Base-by-base conservation (phyloP, 2,113 vertebrate species). In the Parus major region DNA sequence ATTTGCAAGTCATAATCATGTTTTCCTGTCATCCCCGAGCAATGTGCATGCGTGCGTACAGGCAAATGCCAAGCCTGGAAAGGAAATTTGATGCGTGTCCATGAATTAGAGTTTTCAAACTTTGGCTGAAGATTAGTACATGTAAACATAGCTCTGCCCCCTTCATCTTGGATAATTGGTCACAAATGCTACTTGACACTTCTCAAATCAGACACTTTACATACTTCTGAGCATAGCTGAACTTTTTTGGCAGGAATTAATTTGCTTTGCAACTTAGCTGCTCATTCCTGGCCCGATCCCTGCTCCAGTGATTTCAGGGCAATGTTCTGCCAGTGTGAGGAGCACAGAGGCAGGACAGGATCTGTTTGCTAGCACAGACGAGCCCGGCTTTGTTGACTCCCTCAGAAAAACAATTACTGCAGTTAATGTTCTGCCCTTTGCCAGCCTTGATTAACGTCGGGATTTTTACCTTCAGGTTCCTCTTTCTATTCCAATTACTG, bases 171-270 rank as follows among this genome's bases (percentile, higher is more conserved):
- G 95, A 95, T 98, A 98, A 98, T 98, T 98, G 97, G 97, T 98
- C 98, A 96, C 98, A 98, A 98, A 98, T 97, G 98, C 96, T 97
- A 96, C 97, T 97, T 97, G 97, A 98, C 97, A 97, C 97, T 96
- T 98, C 97, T 97, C 96, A 96, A 92, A 98, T 97, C 97, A 94
- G 94, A 98, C 96, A 96, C 97, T 97, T 97, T 94, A 83, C 97
- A 97, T 97, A 97, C 96, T 97, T 98, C 93, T 93, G 91, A 97
- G 95, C 96, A 97, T 98, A 96, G 96, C 98, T 97, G 97, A 98
- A 96, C 95, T 98, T 97, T 94, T 97, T 93, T 97, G 98, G 97
- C 97, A 95, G 93, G 83, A 96, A 94, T 96, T 96, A 77, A 96
- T 97, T 94, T 93, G 90, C 88, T 92, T 96, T 93, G 96, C 96